Percentiles rank a stretch among this genome's conserved stretches.
These are phyloP conservation scores for Semotilus atromaculatus DNA, from an alignment of 2,797 vertebrate genomes.

Conservation along the genomic window DNA sequence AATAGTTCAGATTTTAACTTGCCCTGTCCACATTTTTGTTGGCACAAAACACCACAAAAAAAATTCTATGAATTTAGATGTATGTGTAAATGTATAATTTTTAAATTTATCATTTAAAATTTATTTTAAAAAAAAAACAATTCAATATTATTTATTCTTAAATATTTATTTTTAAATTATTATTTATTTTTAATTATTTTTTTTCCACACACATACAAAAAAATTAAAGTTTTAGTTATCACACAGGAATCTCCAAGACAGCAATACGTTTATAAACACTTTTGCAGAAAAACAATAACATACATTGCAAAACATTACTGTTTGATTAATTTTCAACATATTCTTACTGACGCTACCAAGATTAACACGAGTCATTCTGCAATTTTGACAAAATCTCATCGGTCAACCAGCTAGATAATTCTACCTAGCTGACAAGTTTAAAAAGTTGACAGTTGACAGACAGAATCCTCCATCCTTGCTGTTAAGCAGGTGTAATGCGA, in stretches of 20 bases:
- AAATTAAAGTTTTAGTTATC: no score
- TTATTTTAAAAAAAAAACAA: neutral
- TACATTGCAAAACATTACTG: neutral
- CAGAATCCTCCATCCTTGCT: neutral
- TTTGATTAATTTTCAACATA: neutral
- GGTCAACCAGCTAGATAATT: neutral
- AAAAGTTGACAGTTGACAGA: neutral
- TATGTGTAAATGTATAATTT: neutral
- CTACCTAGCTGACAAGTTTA: neutral
- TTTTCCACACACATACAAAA: no score
- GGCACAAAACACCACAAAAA: neutral
- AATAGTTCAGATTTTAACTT: neutral
- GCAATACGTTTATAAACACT: neutral
- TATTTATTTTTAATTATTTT: no score
- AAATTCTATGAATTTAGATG: neutral
- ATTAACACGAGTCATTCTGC: neutral
- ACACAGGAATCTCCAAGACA: neutral
- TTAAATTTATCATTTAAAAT: neutral
- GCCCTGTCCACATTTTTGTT: neutral
- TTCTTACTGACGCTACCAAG: neutral
- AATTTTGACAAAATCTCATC: neutral
- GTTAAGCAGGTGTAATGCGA: neutral
- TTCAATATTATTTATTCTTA: neutral
- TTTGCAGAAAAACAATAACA: neutral
- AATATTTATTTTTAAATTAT: neutral